Conservation (phyloP, 2,888 invertebrate genomes). For the Parascotia fuliginaria region DNA sequence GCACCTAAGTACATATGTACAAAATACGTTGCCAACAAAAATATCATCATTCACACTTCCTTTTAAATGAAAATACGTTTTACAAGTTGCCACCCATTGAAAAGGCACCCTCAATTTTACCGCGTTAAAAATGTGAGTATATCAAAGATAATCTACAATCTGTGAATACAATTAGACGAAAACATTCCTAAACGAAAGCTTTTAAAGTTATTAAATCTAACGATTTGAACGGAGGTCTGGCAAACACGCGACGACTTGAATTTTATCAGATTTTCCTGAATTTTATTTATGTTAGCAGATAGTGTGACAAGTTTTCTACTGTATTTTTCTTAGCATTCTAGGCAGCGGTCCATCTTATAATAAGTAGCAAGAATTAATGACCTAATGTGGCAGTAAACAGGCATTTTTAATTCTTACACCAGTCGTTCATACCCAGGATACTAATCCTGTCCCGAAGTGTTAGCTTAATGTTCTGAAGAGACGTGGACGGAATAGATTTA, state of each 20-base stretch:
- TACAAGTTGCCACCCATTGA: background rate
- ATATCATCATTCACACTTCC: too few species aligned
- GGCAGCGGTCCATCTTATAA: too few species aligned
- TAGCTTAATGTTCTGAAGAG: too few species aligned
- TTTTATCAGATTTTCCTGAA: background rate
- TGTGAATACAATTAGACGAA: background rate
- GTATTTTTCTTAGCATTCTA: too few species aligned
- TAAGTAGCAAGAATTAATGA: too few species aligned
- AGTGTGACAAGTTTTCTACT: background rate
- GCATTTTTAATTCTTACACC: too few species aligned
- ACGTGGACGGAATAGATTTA: too few species aligned
- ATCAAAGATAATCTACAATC: background rate
- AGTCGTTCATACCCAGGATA: too few species aligned
- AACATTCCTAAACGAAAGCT: constrained; percentile 35
- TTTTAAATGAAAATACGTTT: background rate
- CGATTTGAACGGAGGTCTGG: constrained; percentile 16
- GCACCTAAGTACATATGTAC: too few species aligned
- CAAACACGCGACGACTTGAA: constrained; percentile 33
- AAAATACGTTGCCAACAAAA: too few species aligned
- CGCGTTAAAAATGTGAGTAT: background rate
- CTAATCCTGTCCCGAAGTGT: too few species aligned
- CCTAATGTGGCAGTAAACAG: too few species aligned
- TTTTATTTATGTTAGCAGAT: background rate
- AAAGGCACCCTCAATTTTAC: background rate
- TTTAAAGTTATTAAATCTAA: constrained; percentile 58